phyloP scores from a whole-genome alignment of 2,797 vertebrate species.

The Diglossa cyanea region DNA sequence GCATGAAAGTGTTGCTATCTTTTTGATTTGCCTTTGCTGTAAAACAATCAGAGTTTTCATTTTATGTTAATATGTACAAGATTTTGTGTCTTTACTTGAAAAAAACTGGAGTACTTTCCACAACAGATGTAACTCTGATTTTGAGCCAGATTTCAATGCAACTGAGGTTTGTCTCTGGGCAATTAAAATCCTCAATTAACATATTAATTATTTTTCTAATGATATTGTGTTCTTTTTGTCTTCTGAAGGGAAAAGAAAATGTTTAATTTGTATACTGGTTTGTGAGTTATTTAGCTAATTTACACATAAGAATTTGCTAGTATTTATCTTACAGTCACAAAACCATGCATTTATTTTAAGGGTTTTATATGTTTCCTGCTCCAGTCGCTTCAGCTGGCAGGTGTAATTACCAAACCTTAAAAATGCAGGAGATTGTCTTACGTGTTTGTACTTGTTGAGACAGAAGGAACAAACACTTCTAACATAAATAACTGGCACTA shows the following conservation, averaged over 20 bases:
- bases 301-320: background rate
- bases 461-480: background rate
- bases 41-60: background rate
- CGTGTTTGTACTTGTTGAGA: background rate
- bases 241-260: background rate
- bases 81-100: background rate
- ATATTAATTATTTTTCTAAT: constrained; percentile 45
- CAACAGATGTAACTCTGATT: constrained; percentile 18
- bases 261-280: background rate
- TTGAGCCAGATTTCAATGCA: background rate
- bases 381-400: background rate
- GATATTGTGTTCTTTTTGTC: background rate
- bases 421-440: background rate
- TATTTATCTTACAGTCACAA: background rate
- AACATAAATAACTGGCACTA: background rate
- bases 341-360: background rate
- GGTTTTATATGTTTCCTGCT: background rate
- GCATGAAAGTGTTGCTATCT: background rate
- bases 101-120: background rate
- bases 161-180: background rate
- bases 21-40: background rate
- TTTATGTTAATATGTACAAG: background rate
- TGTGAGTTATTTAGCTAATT: constrained; percentile 1
- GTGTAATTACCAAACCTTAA: background rate
- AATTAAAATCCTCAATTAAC: constrained; percentile 32